Percentiles rank a stretch among this genome's conserved stretches.
Conservation (phyloP, 2,113 vertebrate species). For the Ursus arctos region DNA sequence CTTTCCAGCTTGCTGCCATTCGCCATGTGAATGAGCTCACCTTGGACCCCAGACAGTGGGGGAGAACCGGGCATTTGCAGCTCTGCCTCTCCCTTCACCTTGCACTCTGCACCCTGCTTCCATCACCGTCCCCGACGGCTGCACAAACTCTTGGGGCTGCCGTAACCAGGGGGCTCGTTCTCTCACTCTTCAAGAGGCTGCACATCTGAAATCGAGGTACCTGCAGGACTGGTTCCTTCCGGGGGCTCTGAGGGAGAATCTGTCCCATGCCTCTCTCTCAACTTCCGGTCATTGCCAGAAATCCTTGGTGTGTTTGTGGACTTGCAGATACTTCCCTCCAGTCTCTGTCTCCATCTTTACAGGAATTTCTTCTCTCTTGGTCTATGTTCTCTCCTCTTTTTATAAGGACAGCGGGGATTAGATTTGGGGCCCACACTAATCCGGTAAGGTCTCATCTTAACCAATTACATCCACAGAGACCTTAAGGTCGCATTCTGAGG, state of each 20-base stretch:
- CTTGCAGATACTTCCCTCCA: background rate
- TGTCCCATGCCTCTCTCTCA: background rate
- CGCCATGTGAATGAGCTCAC: background rate
- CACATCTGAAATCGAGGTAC: background rate
- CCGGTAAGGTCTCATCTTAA: background rate
- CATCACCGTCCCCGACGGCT: fast-evolving
- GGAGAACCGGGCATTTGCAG: background rate
- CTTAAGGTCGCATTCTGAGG: background rate
- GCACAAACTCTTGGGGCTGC: background rate
- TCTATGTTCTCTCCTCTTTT: background rate
- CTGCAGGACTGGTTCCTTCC: background rate
- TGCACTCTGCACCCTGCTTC: fast-evolving
- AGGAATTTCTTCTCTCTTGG: background rate
- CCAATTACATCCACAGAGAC: background rate
- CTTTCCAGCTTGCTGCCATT: background rate
- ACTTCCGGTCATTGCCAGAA: background rate
- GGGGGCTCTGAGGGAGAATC: too few relatives aligned
- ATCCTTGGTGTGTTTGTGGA: background rate
- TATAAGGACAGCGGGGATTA: background rate
- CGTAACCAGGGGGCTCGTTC: fast-evolving
- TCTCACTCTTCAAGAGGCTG: background rate
- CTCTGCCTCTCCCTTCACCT: too few relatives aligned
- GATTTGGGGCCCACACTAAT: background rate
- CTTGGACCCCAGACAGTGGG: fast-evolving
- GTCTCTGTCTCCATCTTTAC: background rate